Conservation (phyloP, 2,113 vertebrate genomes). For the Cebidichthys violaceus region DNA sequence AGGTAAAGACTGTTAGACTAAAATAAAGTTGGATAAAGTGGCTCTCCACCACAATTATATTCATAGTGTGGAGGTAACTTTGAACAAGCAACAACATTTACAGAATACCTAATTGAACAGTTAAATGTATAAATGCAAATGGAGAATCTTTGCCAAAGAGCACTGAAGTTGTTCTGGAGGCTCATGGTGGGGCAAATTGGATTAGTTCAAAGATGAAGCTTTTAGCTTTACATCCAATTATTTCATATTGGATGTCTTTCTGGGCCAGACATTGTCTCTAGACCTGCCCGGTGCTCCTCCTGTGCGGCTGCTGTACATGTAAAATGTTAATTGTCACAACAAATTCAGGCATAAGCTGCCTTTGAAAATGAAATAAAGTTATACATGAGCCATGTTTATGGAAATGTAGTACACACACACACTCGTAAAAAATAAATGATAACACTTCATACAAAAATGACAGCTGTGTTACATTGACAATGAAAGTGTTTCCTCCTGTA, state of each 20-base stretch:
- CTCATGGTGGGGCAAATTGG: background rate
- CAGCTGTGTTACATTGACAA: background rate
- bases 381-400: background rate
- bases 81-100: conserved; percentile 11
- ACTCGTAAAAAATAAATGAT: background rate
- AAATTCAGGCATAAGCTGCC: background rate
- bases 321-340: background rate
- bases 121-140: conserved; percentile 12
- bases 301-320: background rate
- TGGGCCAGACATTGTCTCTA: background rate
- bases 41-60: conserved; percentile 12
- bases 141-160: background rate
- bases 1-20: conserved; percentile 38
- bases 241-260: background rate
- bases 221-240: background rate
- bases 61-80: conserved; percentile 14
- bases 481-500: conserved; percentile 7
- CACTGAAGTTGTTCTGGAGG: background rate
- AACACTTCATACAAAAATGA: background rate
- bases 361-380: background rate
- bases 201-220: background rate
- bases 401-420: background rate
- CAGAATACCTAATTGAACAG: conserved; percentile 8
- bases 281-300: background rate
- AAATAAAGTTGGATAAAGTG: conserved; percentile 46